Evolutionary conservation across 1,140 invertebrate genomes (phyloP), one percentile per base, ranked within the genome.

Genomic region (Pomacea maculata): DNA sequence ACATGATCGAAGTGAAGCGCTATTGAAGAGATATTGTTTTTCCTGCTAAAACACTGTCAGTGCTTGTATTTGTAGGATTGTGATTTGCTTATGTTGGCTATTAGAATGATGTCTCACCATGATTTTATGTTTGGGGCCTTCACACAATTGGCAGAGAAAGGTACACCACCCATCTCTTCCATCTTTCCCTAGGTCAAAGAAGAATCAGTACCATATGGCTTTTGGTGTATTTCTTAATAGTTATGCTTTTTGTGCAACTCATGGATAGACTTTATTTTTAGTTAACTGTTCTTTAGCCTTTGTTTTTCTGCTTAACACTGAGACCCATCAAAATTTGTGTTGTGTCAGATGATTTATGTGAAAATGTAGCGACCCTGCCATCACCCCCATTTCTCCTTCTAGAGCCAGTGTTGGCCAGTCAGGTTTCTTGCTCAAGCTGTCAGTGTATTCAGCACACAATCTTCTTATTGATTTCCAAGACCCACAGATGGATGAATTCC

Each of bases 1-100:
- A 65, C 19, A 70, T 70, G 57, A 78, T 78, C 77, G 77, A 78
- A 78, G 54, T 34, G 77, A 78, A 78, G 54, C 19, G 61, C 21
- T 7, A 65, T 34, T 21, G 67, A 25, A 54, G 45, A n/a, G 25
- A 57, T 15, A 52, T 70, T 70, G 77, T 70, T 70, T 70, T 71
- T 67, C 57, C 52, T 78, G 65, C 45, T 78, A 19, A 78, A 78
- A 71, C 34, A 68, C 25, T 25, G 67, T 11, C 67, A 45, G 45
- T 34, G 63, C 10, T 64, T 64, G 25, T 29, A 57, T 78, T 78
- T 55, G 8, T 52, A 52, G 19, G 63, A 75, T 21, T 61, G 57
- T 61, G 57, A 61, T 61, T 61, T 61, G 4, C 57, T 61, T 11
- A 61, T n/a, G 34, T 55, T 11, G 25, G 25, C 54, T 74, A 14